Evolutionary conservation across 2,888 invertebrate genomes (phyloP), one percentile per base, ranked within the genome.

Genomic region (Spialia ferax): DNA sequence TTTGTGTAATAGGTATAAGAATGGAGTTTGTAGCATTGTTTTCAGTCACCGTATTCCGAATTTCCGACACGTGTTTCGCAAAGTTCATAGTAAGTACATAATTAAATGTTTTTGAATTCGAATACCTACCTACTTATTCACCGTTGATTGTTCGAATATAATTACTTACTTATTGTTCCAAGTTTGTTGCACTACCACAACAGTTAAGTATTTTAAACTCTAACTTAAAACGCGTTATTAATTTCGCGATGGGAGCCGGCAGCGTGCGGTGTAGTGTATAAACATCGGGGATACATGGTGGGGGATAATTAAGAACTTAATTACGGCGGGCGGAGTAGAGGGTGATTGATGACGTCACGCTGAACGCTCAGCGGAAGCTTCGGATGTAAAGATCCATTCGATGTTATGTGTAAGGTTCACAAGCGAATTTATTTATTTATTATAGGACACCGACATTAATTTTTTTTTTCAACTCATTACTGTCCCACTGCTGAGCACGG

Each of bases 301-400:
- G 56, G 57, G 68, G 69, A 68, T 71, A 69, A 71, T 69, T 70
- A 63, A 63, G 67, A 62, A 70, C 73, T 73, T 74, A 73, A 74
- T 74, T 74, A 73, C 72, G 55, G 66, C 62, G 48, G 65, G 60
- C 65, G 69, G 52, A 57, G 65, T 50, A 20, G 68, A 70, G 65
- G 68, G 60, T 74, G 75, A 75, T 75, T 74, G 74, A 75, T 75
- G 72, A 70, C 42, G 65, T 66, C 66, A 68, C 66, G 65, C 57
- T 42, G 63, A 65, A 63, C 55, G 69, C 70, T 67, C 54, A 18
- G 29, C 54, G 42, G 45, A 23, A 45, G 56, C 32, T 13, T 20
- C 2, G 35, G 18, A 2, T 23, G 52, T 45, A 63, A 57, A 35
- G 50, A 8, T 35, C 18, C 23, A 29, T 15, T 35, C 32, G 48